Conservation (phyloP, 2,888 invertebrate genomes). For the Chouioia cunea region DNA sequence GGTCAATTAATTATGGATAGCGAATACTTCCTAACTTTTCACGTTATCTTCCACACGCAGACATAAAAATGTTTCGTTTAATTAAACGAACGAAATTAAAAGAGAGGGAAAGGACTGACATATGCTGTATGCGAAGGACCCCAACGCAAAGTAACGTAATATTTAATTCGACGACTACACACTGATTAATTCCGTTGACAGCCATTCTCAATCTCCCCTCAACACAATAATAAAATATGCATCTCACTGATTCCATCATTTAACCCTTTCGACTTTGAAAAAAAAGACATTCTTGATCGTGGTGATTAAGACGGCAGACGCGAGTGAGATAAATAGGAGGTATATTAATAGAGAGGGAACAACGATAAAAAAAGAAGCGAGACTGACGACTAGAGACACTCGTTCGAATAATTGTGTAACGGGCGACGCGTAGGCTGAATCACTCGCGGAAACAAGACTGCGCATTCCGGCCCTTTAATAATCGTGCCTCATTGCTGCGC, state of each 20-base stretch:
- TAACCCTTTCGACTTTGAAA: no score
- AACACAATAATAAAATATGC: no score
- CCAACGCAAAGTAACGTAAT: not conserved
- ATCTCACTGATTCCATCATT: no score
- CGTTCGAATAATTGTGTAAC: conserved; percentile 38
- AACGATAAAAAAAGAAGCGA: conserved; percentile 18
- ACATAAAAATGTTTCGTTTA: no score
- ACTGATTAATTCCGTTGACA: no score
- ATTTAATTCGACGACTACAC: not conserved
- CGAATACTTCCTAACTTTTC: no score
- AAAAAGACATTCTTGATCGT: no score
- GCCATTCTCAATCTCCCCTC: no score
- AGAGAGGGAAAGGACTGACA: not conserved
- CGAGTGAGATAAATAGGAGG: no score
- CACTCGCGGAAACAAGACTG: conserved; percentile 40
- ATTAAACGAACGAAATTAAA: not conserved
- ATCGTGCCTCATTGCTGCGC: not conserved
- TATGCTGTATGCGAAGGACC: not conserved
- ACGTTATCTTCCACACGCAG: no score
- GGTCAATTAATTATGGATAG: no score
- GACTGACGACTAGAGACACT: conserved; percentile 16
- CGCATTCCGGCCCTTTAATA: conserved; percentile 37
- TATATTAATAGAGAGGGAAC: not conserved
- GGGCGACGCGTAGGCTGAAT: conserved; percentile 26
- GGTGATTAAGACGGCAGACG: no score